Evolutionary conservation across 2,797 vertebrate genomes (phyloP).

Genomic region (Odontamblyopus rebecca): DNA sequence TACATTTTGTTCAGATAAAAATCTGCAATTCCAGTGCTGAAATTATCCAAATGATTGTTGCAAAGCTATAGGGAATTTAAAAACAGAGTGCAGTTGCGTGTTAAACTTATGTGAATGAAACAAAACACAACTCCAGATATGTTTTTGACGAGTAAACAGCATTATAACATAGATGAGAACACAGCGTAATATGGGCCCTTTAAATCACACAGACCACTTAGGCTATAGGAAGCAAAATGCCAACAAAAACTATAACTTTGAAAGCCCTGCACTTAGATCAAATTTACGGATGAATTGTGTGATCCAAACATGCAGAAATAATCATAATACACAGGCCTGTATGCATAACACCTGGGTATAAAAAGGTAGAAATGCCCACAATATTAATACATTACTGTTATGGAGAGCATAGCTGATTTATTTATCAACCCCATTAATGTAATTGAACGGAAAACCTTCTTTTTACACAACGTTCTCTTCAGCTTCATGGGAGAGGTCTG

Average conservation of each 20-base stretch:
- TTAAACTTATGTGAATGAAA: no score
- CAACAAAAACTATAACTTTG: background rate
- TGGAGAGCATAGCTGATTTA: background rate
- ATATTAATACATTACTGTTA: background rate
- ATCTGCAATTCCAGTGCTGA: no score
- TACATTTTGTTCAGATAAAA: no score
- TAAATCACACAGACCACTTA: no score
- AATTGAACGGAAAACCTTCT: background rate
- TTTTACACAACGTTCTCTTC: background rate
- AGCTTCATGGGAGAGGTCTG: background rate
- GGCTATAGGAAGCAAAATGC: background rate
- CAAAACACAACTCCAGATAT: no score
- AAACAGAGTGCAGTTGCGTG: no score
- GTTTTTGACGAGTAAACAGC: no score
- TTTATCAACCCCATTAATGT: slow-evolving; percentile 6
- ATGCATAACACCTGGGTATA: background rate
- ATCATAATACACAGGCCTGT: background rate
- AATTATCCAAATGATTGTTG: no score
- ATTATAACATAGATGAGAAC: no score
- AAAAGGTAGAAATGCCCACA: background rate
- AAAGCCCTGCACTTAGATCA: background rate
- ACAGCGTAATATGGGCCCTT: no score
- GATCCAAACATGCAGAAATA: background rate
- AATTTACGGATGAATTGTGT: background rate
- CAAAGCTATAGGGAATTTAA: no score